Evolutionary conservation across 2,113 vertebrate species (phyloP), one percentile per base, ranked within the genome.

Genomic region (Eubucco bourcierii): DNA sequence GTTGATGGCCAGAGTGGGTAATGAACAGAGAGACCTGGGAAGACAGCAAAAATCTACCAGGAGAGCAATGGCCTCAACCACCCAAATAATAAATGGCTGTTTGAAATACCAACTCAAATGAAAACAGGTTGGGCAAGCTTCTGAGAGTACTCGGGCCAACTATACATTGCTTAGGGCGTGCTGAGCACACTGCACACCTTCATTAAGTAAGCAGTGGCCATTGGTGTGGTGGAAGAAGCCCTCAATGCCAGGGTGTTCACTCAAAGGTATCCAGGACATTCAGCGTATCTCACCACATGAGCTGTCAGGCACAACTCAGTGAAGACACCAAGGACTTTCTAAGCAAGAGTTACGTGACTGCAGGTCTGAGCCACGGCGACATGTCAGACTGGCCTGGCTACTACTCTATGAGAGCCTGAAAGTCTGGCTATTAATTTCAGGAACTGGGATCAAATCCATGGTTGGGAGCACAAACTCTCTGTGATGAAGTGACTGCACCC

Each of bases 61-160:
- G 68, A 92, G 29, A 88, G 80, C 75, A 79, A 92, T 74, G 61
- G 64, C 71, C 55, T 93, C 75, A 92, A 65, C 55, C 63, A 91
- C 58, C 46, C 93, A 82, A 81, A 95, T 95, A 95, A 79, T 90
- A 91, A 87, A 76, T 90, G 58, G 71, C 60, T 95, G 73, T 90
- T 84, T 90, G 58, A 89, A 94, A 93, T 74, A 67, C 78, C 80
- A 94, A 9, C 24, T 87, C 59, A 75, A 82, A 94, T 82, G 70
- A 94, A 93, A 97, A 95, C 88, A 95, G 92, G 95, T 90, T 81
- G 73, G 90, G 64, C 93, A 83, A 93, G 95, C 79, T 92, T 81
- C 88, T 94, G 79, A 55, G 47, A 80, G 70, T 11, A 31, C 68
- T 80, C 4, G 41, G 76, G 82, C 87, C 82, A 93, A 71, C 92